Conservation (phyloP, 2,113 vertebrate genomes). For the Halichoeres trimaculatus region DNA sequence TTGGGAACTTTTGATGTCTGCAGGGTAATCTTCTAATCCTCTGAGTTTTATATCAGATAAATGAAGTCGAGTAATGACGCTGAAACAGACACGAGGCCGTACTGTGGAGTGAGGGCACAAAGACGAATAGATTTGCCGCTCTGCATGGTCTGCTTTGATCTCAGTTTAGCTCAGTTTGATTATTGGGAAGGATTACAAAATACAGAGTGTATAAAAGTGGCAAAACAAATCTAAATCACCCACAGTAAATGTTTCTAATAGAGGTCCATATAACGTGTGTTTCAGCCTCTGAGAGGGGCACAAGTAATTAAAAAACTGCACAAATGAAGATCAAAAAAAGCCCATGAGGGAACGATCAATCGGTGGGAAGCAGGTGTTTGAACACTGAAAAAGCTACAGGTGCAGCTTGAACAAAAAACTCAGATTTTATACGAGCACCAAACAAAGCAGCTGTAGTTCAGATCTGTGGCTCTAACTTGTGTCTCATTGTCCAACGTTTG, state of each 20-base stretch:
- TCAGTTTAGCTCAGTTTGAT: constrained; percentile 44
- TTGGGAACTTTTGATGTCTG: not conserved
- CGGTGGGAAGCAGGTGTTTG: constrained; percentile 56
- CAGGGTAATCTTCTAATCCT: not conserved
- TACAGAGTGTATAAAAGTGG: not conserved
- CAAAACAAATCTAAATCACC: constrained; percentile 6
- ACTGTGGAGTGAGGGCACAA: constrained; percentile 51
- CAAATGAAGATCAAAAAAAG: constrained; percentile 52
- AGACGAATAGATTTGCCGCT: constrained; percentile 36
- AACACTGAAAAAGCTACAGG: constrained; percentile 55
- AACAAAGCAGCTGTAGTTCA: constrained; percentile 52
- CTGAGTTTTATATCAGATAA: not conserved
- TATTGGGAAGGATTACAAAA: constrained; percentile 7
- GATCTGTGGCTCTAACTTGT: not conserved
- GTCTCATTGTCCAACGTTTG: not conserved
- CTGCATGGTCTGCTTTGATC: constrained; percentile 57
- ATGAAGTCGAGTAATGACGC: constrained; percentile 5
- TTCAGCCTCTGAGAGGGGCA: constrained; percentile 39
- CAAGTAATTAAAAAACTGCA: constrained; percentile 48
- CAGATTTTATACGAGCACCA: constrained; percentile 19
- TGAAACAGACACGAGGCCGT: constrained; percentile 7
- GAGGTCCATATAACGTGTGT: constrained; percentile 37
- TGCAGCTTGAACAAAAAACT: constrained; percentile 39
- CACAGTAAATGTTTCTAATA: no score
- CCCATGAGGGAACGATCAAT: constrained; percentile 54